A percentile compares a stretch with the other conserved stretches of the same genome.
These are phyloP conservation scores for Caenorhabditis latens DNA, from an alignment of 1,140 invertebrate species.

Conservation along the genomic window DNA sequence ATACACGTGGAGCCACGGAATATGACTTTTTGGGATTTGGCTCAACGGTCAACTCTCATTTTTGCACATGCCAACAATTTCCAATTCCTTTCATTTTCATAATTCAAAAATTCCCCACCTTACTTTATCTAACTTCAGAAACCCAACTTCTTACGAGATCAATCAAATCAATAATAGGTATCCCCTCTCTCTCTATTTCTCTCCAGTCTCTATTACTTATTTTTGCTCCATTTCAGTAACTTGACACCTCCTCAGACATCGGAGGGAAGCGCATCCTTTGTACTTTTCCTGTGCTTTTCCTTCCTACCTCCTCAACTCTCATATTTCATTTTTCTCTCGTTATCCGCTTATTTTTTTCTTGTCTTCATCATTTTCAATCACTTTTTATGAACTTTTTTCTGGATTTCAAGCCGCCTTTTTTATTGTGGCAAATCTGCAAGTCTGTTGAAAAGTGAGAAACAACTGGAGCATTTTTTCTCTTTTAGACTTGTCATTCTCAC, in stretches of 20 bases:
- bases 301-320: background rate
- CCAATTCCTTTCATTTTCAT: too few species aligned
- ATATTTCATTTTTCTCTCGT: background rate
- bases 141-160: too few species aligned
- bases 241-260: conserved; percentile 20
- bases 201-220: background rate
- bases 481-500: too few species aligned
- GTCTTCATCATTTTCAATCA: conserved; percentile 18
- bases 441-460: too few species aligned
- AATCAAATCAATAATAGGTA: too few species aligned
- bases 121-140: too few species aligned
- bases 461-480: background rate
- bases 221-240: background rate
- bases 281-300: conserved; percentile 6
- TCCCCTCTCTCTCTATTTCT: background rate
- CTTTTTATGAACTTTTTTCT: background rate
- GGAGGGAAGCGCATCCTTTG: conserved; percentile 42
- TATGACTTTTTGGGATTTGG: too few species aligned
- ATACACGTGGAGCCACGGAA: too few species aligned
- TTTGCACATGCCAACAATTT: too few species aligned
- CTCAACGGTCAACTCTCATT: too few species aligned
- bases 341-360: background rate
- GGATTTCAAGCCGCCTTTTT: background rate
- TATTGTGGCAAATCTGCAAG: background rate
- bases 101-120: too few species aligned